Percentiles rank a stretch among this genome's conserved stretches.
Evolutionary conservation across 2,888 invertebrate species (phyloP).

Genomic region (Timandra comae): DNA sequence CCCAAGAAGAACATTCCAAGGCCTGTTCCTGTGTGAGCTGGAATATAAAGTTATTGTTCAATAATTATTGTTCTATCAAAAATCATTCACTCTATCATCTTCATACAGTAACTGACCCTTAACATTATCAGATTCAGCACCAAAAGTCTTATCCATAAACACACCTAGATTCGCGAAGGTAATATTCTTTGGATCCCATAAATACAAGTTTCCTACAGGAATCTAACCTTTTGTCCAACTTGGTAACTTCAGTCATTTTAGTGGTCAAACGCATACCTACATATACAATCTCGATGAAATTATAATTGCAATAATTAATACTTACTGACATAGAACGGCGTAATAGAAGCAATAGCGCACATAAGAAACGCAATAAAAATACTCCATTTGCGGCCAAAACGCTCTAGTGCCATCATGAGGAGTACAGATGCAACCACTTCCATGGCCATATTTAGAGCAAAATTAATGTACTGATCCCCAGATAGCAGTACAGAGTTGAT

Average conservation of each 20-base stretch:
- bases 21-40: conserved; percentile 41
- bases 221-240: no score
- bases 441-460: conserved; percentile 72
- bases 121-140: no score
- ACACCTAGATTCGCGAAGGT: no score
- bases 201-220: no score
- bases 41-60: no score
- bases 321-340: conserved; percentile 53
- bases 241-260: no score
- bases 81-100: conserved; percentile 22
- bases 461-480: conserved; percentile 86
- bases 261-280: no score
- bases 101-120: not conserved
- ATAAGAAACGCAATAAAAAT: conserved; percentile 52
- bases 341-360: conserved; percentile 53
- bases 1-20: conserved; percentile 76
- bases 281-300: no score
- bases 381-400: conserved; percentile 55
- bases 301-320: no score
- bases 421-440: conserved; percentile 64
- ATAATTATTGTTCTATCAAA: no score
- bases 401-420: conserved; percentile 63
- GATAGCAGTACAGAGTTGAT: conserved; percentile 84
- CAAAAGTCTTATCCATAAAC: no score
- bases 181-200: no score